Conservation (phyloP, 2,888 invertebrate genomes). For the Cheilosia pagana region DNA sequence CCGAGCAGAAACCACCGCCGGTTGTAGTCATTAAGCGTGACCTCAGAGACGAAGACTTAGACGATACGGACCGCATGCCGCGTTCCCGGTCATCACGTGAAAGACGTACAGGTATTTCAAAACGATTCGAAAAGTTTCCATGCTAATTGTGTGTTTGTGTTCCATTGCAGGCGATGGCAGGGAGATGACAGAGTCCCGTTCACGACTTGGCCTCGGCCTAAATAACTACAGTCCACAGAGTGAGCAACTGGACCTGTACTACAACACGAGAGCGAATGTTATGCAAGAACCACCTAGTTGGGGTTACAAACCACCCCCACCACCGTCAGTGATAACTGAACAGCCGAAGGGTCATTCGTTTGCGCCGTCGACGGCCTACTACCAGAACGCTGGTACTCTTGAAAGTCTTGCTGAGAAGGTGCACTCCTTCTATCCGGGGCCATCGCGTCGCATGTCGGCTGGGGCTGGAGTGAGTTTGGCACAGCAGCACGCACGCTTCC, state of each 20-base stretch:
- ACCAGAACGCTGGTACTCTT: conserved; percentile 90
- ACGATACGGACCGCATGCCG: conserved; percentile 86
- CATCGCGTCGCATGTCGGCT: conserved; percentile 87
- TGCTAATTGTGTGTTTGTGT: conserved; percentile 77
- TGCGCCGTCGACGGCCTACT: conserved; percentile 89
- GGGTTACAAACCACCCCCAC: conserved; percentile 84
- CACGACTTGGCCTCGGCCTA: conserved; percentile 89
- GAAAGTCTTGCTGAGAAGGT: conserved; percentile 97
- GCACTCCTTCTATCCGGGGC: conserved; percentile 91
- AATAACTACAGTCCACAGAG: conserved; percentile 87
- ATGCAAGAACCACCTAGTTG: conserved; percentile 83
- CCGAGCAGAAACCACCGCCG: conserved; percentile 94
- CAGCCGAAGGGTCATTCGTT: conserved; percentile 95
- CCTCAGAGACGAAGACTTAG: conserved; percentile 91
- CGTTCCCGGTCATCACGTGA: conserved; percentile 83
- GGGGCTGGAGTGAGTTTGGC: conserved; percentile 84
- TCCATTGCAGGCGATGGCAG: conserved; percentile 89
- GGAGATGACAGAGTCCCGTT: conserved; percentile 91
- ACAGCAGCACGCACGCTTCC: conserved; percentile 85
- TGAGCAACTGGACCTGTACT: conserved; percentile 91
- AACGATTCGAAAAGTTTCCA: conserved; percentile 79
- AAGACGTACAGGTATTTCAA: conserved; percentile 84
- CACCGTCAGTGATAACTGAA: conserved; percentile 95
- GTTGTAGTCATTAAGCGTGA: conserved; percentile 96
- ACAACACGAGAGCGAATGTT: conserved; percentile 88